Conservation (phyloP, 2,113 vertebrate species). For the Myocastor coypus region DNA sequence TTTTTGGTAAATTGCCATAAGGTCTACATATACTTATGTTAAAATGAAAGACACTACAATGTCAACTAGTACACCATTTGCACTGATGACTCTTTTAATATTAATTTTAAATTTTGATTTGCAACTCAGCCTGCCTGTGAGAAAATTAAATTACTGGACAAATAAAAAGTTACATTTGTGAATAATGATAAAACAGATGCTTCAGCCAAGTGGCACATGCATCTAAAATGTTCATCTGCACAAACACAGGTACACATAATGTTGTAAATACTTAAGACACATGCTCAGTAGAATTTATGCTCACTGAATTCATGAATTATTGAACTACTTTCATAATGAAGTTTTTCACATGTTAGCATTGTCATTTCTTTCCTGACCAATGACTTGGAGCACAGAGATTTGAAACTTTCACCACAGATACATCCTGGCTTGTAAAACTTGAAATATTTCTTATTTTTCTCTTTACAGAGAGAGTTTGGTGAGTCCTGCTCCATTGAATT, state of each 20-base stretch:
- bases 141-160: neutral
- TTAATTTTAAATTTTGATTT: neutral
- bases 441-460: neutral
- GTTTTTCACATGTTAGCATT: neutral
- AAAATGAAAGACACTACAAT: neutral
- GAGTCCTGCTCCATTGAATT: neutral
- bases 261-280: neutral
- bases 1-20: neutral
- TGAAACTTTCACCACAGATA: neutral
- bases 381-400: neutral
- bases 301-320: neutral
- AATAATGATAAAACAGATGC: neutral
- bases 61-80: neutral
- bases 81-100: neutral
- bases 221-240: neutral
- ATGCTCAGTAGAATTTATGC: neutral
- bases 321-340: neutral
- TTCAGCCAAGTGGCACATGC: neutral
- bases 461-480: neutral
- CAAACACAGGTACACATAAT: neutral
- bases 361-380: neutral
- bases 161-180: neutral
- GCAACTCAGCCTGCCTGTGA: neutral
- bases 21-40: neutral
- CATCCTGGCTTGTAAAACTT: neutral